A percentile compares a stretch with the other conserved stretches of the same genome.
Conservation (phyloP, 2,797 vertebrate genomes). For the Coilia nasus region DNA sequence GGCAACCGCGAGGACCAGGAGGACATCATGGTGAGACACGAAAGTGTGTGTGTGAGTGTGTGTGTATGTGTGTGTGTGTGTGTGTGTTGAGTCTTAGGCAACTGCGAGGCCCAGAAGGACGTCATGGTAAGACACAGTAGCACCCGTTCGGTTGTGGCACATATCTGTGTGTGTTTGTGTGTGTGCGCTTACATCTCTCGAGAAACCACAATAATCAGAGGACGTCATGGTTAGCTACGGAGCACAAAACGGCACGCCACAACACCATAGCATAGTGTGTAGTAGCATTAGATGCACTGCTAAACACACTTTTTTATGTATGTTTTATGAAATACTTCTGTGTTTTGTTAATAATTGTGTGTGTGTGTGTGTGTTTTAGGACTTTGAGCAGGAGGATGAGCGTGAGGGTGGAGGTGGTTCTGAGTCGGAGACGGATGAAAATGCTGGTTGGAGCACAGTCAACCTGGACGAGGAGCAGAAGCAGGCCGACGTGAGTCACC, state of each 20-base stretch:
- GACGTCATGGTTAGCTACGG: too few relatives aligned
- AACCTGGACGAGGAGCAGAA: constrained; percentile 90
- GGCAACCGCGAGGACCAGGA: constrained; percentile 93
- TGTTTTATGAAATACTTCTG: too few relatives aligned
- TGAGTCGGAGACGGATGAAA: constrained; percentile 87
- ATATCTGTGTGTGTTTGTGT: constrained; percentile 10
- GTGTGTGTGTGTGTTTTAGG: constrained; percentile 60
- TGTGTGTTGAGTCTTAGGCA: too few relatives aligned
- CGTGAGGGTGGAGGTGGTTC: constrained; percentile 79
- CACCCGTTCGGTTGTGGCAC: neutral
- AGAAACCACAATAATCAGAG: too few relatives aligned
- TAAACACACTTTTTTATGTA: too few relatives aligned
- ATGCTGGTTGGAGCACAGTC: constrained; percentile 90
- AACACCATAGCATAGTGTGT: too few relatives aligned
- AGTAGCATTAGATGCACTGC: too few relatives aligned
- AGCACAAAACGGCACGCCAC: too few relatives aligned
- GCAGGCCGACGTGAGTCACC: constrained; percentile 77
- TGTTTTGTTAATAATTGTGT: neutral
- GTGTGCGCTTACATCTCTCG: neutral
- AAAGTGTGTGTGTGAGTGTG: too few relatives aligned
- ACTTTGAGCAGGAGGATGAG: constrained; percentile 86
- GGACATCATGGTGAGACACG: constrained; percentile 81
- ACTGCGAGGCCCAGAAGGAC: constrained; percentile 57
- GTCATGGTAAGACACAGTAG: constrained; percentile 75
- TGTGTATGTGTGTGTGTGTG: too few relatives aligned